Evolutionary conservation across 2,113 vertebrate genomes (phyloP).

Genomic region (Odontesthes bonariensis): DNA sequence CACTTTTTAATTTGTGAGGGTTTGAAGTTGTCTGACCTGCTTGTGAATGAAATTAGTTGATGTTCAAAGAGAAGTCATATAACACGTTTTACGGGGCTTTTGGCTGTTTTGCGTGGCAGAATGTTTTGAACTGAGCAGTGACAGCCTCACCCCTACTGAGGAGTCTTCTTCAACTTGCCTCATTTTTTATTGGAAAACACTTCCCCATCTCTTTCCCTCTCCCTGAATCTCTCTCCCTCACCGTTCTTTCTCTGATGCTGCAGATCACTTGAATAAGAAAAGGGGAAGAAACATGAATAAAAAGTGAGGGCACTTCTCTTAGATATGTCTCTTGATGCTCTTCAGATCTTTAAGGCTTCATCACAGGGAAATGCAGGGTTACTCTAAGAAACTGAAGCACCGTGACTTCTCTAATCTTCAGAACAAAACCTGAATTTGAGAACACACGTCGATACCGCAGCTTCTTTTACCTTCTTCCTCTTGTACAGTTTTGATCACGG

Average conservation of each 20-base stretch:
- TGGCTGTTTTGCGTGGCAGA: constrained; percentile 69
- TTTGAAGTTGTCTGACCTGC: constrained; percentile 56
- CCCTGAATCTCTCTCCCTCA: constrained; percentile 20
- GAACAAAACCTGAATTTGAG: constrained; percentile 61
- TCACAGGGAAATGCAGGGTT: constrained; percentile 71
- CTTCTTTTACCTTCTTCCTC: background rate
- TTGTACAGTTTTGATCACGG: constrained; percentile 39
- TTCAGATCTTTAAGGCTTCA: constrained; percentile 81
- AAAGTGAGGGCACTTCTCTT: constrained; percentile 80
- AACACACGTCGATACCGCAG: constrained; percentile 37
- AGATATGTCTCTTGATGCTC: constrained; percentile 81
- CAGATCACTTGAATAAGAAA: constrained; percentile 74
- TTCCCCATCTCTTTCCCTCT: constrained; percentile 45
- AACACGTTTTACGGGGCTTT: constrained; percentile 65
- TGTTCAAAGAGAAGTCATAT: constrained; percentile 75
- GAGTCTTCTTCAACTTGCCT: constrained; percentile 64
- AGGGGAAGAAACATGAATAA: constrained; percentile 80
- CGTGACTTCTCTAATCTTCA: constrained; percentile 66
- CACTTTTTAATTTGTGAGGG: constrained; percentile 32
- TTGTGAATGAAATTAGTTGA: constrained; percentile 55
- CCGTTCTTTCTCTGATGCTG: constrained; percentile 66
- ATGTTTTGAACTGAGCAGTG: constrained; percentile 81
- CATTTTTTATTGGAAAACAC: constrained; percentile 80
- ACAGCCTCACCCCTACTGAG: constrained; percentile 72
- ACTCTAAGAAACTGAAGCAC: constrained; percentile 68